phyloP scores from a whole-genome alignment of 35 echinoderm and acorn worm species.

The Ophioderma brevispina region DNA sequence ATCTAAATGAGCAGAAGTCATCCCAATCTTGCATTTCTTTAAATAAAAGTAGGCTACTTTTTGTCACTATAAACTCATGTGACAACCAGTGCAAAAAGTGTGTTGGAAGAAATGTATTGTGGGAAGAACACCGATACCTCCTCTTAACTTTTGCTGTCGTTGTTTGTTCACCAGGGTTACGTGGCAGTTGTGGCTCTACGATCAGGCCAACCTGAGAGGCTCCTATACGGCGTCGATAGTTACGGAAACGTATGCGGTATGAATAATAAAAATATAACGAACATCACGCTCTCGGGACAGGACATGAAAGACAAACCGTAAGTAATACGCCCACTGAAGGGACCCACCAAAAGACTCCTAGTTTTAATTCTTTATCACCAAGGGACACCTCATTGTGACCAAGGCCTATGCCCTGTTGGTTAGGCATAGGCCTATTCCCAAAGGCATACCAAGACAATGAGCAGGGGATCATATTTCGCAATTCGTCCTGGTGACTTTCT shows the following conservation, averaged over 20 bases:
- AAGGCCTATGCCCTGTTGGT: neutral
- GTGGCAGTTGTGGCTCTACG: constrained; percentile 68
- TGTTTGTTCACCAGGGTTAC: constrained; percentile 69
- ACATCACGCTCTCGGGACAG: constrained; percentile 66
- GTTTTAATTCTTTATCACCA: neutral
- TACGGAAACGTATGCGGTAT: constrained; percentile 89
- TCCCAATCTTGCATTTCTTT: too few species aligned
- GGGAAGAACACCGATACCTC: too few species aligned
- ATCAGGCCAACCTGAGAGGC: constrained; percentile 86
- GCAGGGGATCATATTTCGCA: neutral
- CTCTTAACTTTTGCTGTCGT: too few species aligned
- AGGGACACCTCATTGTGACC: neutral
- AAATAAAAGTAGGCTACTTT: too few species aligned
- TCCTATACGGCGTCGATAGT: constrained; percentile 85
- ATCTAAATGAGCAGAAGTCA: too few species aligned
- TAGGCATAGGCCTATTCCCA: neutral
- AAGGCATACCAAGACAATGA: neutral
- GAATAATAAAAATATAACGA: constrained; percentile 62
- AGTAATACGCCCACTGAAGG: too few species aligned
- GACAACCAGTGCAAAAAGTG: too few species aligned
- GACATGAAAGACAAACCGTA: constrained; percentile 85
- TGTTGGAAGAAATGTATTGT: too few species aligned
- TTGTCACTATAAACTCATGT: too few species aligned
- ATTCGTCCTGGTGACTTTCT: too few species aligned
- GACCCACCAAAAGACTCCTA: neutral